Evolutionary conservation across 64 coral and sea anemone species (phyloP).

Genomic region (Cladopsammia gracilis): DNA sequence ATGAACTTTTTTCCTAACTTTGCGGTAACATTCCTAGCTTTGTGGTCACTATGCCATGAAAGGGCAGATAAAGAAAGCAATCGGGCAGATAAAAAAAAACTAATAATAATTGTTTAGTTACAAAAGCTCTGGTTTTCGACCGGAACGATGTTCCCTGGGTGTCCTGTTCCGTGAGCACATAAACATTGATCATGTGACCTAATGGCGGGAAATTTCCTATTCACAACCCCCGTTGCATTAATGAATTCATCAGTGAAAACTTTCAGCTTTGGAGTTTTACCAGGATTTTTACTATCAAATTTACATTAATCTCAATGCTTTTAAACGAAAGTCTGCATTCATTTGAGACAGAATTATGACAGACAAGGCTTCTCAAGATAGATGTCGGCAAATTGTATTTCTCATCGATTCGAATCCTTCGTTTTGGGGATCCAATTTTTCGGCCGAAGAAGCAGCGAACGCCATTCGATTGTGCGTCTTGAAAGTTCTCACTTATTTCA

Average conservation of each 20-base stretch:
- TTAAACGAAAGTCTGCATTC: background rate
- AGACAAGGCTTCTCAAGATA: background rate
- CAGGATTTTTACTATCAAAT: background rate
- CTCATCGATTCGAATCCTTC: conserved; percentile 87
- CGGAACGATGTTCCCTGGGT: too few species aligned
- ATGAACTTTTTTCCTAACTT: too few species aligned
- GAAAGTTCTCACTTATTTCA: conserved; percentile 80
- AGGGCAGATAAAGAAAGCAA: too few species aligned
- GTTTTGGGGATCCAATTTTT: conserved; percentile 47
- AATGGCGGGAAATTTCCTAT: conserved; percentile 29
- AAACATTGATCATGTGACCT: conserved; percentile 14
- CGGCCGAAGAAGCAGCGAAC: conserved; percentile 36
- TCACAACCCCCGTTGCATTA: conserved; percentile 25
- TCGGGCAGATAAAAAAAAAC: too few species aligned
- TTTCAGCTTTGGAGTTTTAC: too few species aligned
- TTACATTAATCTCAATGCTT: background rate
- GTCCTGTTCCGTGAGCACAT: too few species aligned
- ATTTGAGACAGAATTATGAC: background rate
- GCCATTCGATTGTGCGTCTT: conserved; percentile 84
- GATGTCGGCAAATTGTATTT: conserved; percentile 69
- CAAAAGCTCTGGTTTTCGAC: too few species aligned
- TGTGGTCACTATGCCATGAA: too few species aligned
- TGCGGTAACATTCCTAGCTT: too few species aligned
- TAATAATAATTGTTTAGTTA: too few species aligned
- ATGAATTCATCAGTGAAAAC: background rate